Conservation (phyloP, 2,888 invertebrate genomes). For the Polymixis lichenea region DNA sequence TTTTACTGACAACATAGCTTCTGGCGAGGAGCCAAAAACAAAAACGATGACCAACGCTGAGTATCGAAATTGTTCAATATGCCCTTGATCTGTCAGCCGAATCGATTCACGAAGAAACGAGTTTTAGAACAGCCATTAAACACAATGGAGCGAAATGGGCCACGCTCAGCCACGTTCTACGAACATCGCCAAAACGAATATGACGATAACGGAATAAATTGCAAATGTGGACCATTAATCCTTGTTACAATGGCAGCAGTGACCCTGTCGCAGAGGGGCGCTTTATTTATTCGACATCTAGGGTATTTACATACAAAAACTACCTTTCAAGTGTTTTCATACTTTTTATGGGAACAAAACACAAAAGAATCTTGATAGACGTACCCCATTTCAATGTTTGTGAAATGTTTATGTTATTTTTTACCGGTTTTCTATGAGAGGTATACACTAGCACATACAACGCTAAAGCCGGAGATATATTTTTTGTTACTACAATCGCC, state of each 20-base stretch:
- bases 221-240: conserved; percentile 77
- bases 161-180: conserved; percentile 53
- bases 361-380: conserved; percentile 44
- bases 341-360: conserved; percentile 49
- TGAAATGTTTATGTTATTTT: conserved; percentile 35
- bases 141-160: conserved; percentile 68
- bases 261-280: conserved; percentile 67
- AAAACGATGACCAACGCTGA: conserved; percentile 55
- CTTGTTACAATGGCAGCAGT: conserved; percentile 75
- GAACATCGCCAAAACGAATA: conserved; percentile 69
- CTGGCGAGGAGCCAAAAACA: conserved; percentile 51
- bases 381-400: conserved; percentile 35
- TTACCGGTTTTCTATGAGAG: conserved; percentile 27
- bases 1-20: conserved; percentile 43
- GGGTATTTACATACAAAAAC: conserved; percentile 63
- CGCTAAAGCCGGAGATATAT: conserved; percentile 12
- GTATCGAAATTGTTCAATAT: conserved; percentile 52
- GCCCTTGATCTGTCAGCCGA: conserved; percentile 61
- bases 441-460: conserved; percentile 1
- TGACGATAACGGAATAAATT: conserved; percentile 75
- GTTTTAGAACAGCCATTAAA: conserved; percentile 62
- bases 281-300: conserved; percentile 66
- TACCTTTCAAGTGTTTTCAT: conserved; percentile 47
- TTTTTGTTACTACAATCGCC: conserved; percentile 4
- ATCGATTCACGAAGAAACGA: conserved; percentile 65